Conservation (phyloP, 2,797 vertebrate genomes). For the Propithecus perrieri region DNA sequence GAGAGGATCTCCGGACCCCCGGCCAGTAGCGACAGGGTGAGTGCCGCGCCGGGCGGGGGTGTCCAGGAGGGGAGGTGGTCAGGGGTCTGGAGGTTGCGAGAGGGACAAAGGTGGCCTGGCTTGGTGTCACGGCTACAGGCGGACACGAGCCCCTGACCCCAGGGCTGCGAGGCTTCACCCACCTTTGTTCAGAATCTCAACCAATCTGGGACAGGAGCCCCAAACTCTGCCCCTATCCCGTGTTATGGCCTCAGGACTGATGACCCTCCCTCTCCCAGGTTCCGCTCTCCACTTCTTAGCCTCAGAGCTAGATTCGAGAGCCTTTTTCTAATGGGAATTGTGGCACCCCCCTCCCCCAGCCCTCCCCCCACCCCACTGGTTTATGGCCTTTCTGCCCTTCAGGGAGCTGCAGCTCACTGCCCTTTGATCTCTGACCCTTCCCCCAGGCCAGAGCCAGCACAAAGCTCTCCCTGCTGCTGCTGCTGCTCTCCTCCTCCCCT, state of each 20-base stretch:
- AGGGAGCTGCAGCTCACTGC: slow-evolving; percentile 13
- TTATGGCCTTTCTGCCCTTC: slow-evolving; percentile 44
- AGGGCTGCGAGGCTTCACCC: slow-evolving; percentile 7
- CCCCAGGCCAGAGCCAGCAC: background rate
- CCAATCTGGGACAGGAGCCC: background rate
- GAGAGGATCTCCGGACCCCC: slow-evolving; percentile 66
- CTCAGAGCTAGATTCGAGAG: background rate
- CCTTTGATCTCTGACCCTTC: slow-evolving; percentile 77
- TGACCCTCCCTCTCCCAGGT: background rate
- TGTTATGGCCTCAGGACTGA: background rate
- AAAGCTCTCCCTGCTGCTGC: slow-evolving; percentile 34
- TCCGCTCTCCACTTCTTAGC: background rate
- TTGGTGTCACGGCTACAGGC: background rate
- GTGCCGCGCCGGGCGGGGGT: slow-evolving; percentile 39
- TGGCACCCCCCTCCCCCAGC: background rate
- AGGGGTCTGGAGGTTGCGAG: slow-evolving; percentile 43
- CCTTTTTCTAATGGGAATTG: slow-evolving; percentile 60
- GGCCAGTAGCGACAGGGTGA: slow-evolving; percentile 74
- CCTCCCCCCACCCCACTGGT: background rate
- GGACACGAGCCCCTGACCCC: slow-evolving; percentile 24
- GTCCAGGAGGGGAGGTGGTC: background rate
- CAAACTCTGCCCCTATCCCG: slow-evolving; percentile 39
- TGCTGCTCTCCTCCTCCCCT: background rate
- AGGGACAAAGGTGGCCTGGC: slow-evolving; percentile 74
- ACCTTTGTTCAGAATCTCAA: slow-evolving; percentile 70